Conservation (phyloP, 2,113 vertebrate genomes). For the Progne subis region DNA sequence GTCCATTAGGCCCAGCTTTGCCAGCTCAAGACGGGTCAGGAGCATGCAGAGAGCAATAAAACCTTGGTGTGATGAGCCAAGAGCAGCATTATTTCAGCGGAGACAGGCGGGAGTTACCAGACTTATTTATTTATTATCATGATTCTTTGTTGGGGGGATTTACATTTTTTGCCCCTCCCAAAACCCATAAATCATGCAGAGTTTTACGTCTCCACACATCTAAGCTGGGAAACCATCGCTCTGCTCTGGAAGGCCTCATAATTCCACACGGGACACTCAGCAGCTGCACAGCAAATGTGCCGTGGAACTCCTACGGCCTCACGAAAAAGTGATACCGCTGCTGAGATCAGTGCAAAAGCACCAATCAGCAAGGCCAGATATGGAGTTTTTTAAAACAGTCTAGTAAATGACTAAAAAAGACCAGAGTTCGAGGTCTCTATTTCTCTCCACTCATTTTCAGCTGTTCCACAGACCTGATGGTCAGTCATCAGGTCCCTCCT, state of each 20-base stretch:
- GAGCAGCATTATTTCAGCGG: not conserved
- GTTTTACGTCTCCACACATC: not conserved
- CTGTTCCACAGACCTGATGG: not conserved
- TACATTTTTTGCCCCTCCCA: accelerated
- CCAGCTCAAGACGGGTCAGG: not conserved
- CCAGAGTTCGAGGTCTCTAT: not conserved
- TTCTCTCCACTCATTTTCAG: not conserved
- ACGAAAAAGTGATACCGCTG: not conserved
- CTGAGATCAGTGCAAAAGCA: not conserved
- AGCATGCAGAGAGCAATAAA: not conserved
- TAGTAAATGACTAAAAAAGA: not conserved
- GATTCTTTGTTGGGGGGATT: not conserved
- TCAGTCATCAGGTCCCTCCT: not conserved
- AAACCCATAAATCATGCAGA: accelerated
- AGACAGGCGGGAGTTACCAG: not conserved
- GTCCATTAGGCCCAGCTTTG: not conserved
- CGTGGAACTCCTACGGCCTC: not conserved
- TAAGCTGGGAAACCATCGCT: accelerated
- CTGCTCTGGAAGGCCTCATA: not conserved
- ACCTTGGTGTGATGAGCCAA: not conserved
- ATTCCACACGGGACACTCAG: accelerated
- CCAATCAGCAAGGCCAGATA: not conserved
- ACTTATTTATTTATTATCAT: not conserved
- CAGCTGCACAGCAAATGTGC: not conserved
- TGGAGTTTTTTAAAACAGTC: accelerated